Evolutionary conservation across 2,888 invertebrate species (phyloP).

Genomic region (Drosophila demipolita): DNA sequence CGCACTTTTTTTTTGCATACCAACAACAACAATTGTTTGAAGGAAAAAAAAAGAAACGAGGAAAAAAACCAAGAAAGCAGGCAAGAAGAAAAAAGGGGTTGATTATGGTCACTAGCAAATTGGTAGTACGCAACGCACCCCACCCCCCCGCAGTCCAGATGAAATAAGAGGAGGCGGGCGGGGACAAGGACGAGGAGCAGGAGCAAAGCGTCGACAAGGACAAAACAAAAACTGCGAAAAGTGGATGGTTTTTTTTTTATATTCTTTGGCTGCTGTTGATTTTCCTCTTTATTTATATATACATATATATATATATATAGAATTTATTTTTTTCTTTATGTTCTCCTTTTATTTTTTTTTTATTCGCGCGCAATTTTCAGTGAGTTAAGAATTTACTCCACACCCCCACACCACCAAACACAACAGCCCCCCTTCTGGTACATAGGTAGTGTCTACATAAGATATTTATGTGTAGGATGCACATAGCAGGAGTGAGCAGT

Average conservation of each 20-base stretch:
- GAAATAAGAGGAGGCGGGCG: not conserved
- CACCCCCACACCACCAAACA: not conserved
- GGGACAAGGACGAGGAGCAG: constrained; percentile 18
- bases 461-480: constrained; percentile 46
- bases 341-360: constrained; percentile 38
- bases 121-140: constrained; percentile 60
- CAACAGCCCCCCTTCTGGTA: not conserved
- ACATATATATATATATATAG: constrained; percentile 24
- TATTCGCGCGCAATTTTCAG: constrained; percentile 70
- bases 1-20: constrained; percentile 72
- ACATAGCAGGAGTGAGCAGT: not conserved
- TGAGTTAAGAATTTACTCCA: constrained; percentile 52
- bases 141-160: constrained; percentile 5
- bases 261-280: constrained; percentile 57
- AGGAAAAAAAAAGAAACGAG: constrained; percentile 11
- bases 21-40: constrained; percentile 40
- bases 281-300: constrained; percentile 49
- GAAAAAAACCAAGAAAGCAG: constrained; percentile 41
- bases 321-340: constrained; percentile 34
- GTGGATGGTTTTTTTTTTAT: constrained; percentile 64
- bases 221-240: constrained; percentile 69
- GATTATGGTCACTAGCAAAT: constrained; percentile 79
- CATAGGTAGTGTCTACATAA: constrained; percentile 49
- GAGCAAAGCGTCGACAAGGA: constrained; percentile 59
- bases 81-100: constrained; percentile 67